Evolutionary conservation across 2,113 vertebrate genomes (phyloP).

Genomic region (Seriola aureovittata): DNA sequence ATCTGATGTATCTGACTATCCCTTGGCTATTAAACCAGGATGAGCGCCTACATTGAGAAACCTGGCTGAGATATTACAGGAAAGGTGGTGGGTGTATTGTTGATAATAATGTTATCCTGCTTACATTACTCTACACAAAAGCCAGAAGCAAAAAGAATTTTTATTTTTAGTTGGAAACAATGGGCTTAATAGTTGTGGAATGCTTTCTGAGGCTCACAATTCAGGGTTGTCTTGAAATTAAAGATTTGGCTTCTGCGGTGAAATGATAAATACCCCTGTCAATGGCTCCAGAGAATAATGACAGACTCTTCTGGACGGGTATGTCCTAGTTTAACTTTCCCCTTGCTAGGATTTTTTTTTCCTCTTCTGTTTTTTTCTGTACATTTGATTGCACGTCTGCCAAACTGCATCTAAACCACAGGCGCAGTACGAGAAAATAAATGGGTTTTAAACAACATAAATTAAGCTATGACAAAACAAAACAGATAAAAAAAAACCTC

Average conservation of each 20-base stretch:
- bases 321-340: conserved; percentile 75
- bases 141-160: conserved; percentile 62
- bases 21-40: conserved; percentile 48
- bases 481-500: conserved; percentile 48
- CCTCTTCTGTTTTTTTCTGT: conserved; percentile 15
- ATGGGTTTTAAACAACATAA: conserved; percentile 65
- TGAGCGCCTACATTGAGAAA: conserved; percentile 55
- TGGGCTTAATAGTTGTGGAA: conserved; percentile 68
- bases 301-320: conserved; percentile 70
- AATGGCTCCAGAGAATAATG: conserved; percentile 74
- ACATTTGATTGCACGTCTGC: conserved; percentile 64
- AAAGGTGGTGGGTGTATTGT: conserved; percentile 69
- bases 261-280: conserved; percentile 76
- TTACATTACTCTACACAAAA: conserved; percentile 67
- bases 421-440: conserved; percentile 62
- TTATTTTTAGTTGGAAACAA: conserved; percentile 72
- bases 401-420: conserved; percentile 66
- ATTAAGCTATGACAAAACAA: conserved; percentile 67
- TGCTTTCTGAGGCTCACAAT: conserved; percentile 57
- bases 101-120: conserved; percentile 74
- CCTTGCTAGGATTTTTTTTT: conserved; percentile 27
- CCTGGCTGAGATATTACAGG: conserved; percentile 62
- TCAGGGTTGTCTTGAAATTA: conserved; percentile 64
- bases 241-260: conserved; percentile 67
- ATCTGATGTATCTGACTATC: conserved; percentile 53